A percentile compares a stretch with the other conserved stretches of the same genome.
phyloP scores from a whole-genome alignment of 2,797 vertebrate species.

The Gambelia wislizenii region DNA sequence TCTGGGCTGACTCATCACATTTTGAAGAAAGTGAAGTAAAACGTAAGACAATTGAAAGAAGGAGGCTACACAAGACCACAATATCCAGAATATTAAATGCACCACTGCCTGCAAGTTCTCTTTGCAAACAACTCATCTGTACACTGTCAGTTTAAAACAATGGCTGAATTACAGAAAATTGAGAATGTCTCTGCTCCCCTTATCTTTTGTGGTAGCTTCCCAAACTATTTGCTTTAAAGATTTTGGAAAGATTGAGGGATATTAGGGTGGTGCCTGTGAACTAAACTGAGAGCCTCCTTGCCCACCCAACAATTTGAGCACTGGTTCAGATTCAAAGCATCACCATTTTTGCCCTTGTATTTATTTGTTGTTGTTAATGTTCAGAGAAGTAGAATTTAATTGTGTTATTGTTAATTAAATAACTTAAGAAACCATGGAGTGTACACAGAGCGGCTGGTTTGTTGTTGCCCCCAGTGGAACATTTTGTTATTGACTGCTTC shows the following conservation, averaged over 20 bases:
- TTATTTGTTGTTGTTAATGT: too few species aligned
- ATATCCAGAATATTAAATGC: background rate
- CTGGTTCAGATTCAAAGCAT: too few species aligned
- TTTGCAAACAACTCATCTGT: background rate
- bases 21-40: background rate
- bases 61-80: background rate
- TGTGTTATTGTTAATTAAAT: too few species aligned
- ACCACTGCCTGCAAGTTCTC: background rate
- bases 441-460: too few species aligned
- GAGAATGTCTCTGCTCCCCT: background rate
- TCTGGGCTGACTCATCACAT: background rate
- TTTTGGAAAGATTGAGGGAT: background rate
- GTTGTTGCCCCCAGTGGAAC: too few species aligned
- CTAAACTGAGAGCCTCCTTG: background rate
- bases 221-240: background rate
- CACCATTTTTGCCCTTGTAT: too few species aligned
- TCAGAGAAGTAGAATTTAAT: too few species aligned
- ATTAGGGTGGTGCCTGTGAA: background rate
- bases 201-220: background rate
- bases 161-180: background rate
- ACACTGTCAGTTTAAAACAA: background rate
- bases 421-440: too few species aligned
- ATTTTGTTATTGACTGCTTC: too few species aligned
- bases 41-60: background rate
- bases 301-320: background rate